Evolutionary conservation across 1,140 invertebrate species (phyloP).

Genomic region (Drosophila sp.): DNA sequence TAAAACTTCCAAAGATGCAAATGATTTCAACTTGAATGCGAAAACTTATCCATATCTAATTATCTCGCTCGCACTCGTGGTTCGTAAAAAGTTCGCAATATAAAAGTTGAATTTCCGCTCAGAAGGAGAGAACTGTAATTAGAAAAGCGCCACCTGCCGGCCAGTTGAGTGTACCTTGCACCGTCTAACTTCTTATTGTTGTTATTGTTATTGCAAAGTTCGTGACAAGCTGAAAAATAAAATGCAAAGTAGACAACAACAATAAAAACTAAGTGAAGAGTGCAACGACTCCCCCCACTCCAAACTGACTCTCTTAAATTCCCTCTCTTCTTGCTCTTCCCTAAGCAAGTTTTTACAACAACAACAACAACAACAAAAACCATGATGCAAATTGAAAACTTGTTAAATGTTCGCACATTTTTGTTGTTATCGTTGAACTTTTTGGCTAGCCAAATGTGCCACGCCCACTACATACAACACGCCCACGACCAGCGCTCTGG

Average conservation of each 20-base stretch:
- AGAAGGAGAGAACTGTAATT: conserved; percentile 17
- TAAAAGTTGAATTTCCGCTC: conserved; percentile 23
- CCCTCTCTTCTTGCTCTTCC: background rate
- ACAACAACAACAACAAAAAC: conserved; percentile 6
- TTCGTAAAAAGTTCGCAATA: conserved; percentile 2
- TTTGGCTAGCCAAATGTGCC: conserved; percentile 22
- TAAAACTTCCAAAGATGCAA: conserved; percentile 52
- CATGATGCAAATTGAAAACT: conserved; percentile 41
- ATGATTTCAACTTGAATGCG: conserved; percentile 48
- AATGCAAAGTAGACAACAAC: conserved; percentile 3
- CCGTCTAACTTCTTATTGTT: background rate
- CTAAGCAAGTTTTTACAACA: background rate
- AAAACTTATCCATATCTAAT: conserved; percentile 13
- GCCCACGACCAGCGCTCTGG: conserved; percentile 16
- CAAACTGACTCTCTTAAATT: background rate
- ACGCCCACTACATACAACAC: conserved; percentile 35
- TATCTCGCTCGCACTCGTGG: conserved; percentile 6
- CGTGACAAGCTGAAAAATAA: conserved; percentile 8
- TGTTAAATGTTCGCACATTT: conserved; percentile 51
- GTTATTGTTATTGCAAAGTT: conserved; percentile 14
- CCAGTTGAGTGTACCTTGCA: background rate
- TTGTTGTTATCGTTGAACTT: conserved; percentile 48
- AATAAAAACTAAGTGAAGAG: background rate
- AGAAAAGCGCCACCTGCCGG: conserved; percentile 44
- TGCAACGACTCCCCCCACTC: background rate